Evolutionary conservation across 2,888 invertebrate species (phyloP), one percentile per base, ranked within the genome.

Genomic region (Agrochola litura): DNA sequence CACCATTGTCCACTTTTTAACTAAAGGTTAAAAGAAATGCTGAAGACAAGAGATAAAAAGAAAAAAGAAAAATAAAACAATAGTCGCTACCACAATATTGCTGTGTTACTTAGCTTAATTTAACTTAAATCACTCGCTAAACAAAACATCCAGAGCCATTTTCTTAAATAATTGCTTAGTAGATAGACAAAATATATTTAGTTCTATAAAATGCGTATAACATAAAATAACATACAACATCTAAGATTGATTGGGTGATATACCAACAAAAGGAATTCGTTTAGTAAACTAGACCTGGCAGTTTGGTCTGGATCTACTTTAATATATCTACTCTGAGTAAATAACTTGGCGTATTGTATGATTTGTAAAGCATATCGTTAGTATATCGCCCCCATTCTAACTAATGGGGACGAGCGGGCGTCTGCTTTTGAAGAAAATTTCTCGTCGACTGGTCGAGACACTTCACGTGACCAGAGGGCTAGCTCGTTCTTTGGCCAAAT

Each of bases 241-340:
- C 19, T 30, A 73, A 63, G 75, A 73, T 74, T 74, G 52, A 54
- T 76, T 37, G 43, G 25, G 19, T 19, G 16, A 12, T 54, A 54
- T n/a, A 54, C 30, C 30, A 54, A 75, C 63, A 76, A 76, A 54
- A 74, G 46, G 10, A 54, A 74, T 76, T 75, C 61, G 30, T 30
- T 67, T 30, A 63, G 61, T 43, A 73, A 63, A 73, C 61, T 63
- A 63, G 14, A 10, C 14, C 19, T 25, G 10, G 19, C 8, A n/a
- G n/a, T 63, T 63, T n/a, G 9, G n/a, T 30, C 61, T 54, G 61
- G 16, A 46, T 73, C 52, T 73, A 46, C 52, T 73, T 63, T 30
- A 73, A 73, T 72, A 60, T 22, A 41, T 72, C 30, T 54, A 19
- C 43, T 43, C 14, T 14, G 52, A 22, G 63, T 63, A 43, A 63